Percentiles rank a stretch among this genome's conserved stretches.
Evolutionary conservation across 2,113 vertebrate species (phyloP).

Genomic region (Scytalopus superciliaris): DNA sequence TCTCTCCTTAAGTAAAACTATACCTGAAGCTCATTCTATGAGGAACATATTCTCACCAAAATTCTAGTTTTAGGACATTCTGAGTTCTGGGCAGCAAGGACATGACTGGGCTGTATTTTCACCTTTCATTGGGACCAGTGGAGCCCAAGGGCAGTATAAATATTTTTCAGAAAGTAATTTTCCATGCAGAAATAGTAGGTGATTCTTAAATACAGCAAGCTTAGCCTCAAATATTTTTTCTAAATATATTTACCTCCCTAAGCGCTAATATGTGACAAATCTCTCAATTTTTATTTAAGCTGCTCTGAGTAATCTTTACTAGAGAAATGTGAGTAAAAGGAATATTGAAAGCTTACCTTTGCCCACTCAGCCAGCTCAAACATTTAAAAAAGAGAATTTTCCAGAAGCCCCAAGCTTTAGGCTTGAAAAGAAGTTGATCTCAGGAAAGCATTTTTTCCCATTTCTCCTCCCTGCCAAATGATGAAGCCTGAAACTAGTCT

Average conservation of each 20-base stretch:
- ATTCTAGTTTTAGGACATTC: neutral
- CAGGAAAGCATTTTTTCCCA: neutral
- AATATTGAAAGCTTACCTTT: constrained; percentile 19
- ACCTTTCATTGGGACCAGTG: neutral
- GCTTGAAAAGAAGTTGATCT: neutral
- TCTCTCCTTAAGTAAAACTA: neutral
- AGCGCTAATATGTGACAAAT: constrained; percentile 24
- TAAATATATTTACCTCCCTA: neutral
- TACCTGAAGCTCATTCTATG: neutral
- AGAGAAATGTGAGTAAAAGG: neutral
- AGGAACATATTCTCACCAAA: neutral
- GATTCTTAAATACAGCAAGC: neutral
- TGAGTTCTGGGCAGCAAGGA: neutral
- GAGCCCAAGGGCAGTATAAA: neutral
- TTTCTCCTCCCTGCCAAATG: neutral
- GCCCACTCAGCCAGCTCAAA: neutral
- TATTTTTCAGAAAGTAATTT: neutral
- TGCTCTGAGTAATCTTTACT: constrained; percentile 48
- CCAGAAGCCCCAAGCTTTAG: neutral
- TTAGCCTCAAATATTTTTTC: neutral
- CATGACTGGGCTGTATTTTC: neutral
- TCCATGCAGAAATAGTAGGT: neutral
- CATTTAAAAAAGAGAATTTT: neutral
- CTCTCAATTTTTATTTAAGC: constrained; percentile 46
- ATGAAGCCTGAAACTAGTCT: neutral